Percentiles rank a stretch among this genome's conserved stretches.
These are phyloP conservation scores for Polietes domitor DNA, from an alignment of 2,888 invertebrate species.

Conservation along the genomic window DNA sequence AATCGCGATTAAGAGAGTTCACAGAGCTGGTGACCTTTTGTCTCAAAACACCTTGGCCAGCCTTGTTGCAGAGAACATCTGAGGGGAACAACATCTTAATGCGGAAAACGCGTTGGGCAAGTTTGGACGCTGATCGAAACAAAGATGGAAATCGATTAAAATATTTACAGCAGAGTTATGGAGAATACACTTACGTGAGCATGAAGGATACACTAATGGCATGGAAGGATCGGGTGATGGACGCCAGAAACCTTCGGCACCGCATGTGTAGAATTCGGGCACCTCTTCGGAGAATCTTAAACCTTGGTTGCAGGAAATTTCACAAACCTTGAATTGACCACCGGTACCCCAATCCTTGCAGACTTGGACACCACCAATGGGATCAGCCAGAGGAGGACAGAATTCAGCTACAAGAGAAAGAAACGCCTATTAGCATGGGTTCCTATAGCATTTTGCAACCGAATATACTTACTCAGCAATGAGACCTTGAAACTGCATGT, in stretches of 20 bases:
- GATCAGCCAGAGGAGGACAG: constrained; percentile 93
- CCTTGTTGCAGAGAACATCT: constrained; percentile 97
- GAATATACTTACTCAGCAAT: constrained; percentile 87
- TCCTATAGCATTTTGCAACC: not conserved
- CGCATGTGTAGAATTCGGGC: constrained; percentile 98
- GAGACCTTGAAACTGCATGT: constrained; percentile 95
- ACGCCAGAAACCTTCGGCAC: constrained; percentile 98
- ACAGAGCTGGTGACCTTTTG: constrained; percentile 95
- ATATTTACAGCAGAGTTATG: not conserved
- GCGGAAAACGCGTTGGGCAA: constrained; percentile 97
- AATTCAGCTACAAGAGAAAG: constrained; percentile 87
- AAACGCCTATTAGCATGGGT: not conserved
- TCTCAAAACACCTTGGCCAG: constrained; percentile 94
- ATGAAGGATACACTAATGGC: constrained; percentile 94
- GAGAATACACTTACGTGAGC: constrained; percentile 86
- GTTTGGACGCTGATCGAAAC: constrained; percentile 85
- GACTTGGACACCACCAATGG: constrained; percentile 93
- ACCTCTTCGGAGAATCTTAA: constrained; percentile 94
- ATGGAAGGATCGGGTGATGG: constrained; percentile 91
- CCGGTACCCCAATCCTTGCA: constrained; percentile 98
- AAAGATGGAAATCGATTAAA: not conserved
- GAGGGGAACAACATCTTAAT: constrained; percentile 97
- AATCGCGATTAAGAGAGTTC: constrained; percentile 94
- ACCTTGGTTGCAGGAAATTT: constrained; percentile 93
- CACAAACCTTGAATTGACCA: constrained; percentile 96